Base-by-base conservation (phyloP, 2,888 invertebrate genomes). In the Pristionchus entomophagus region DNA sequence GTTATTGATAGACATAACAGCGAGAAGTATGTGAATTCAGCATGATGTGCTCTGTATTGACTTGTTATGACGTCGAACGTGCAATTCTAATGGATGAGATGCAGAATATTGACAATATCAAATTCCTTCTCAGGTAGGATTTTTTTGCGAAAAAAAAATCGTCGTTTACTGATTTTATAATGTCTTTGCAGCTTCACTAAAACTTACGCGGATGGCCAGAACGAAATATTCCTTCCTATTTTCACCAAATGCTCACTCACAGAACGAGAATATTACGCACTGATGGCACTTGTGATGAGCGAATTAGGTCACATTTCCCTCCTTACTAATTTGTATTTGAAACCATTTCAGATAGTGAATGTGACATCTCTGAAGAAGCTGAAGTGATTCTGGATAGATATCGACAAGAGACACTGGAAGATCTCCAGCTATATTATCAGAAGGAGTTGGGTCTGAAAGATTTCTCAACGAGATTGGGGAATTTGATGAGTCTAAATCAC, bases 21-120 rank as follows among this genome's bases (percentile, higher is more conserved):
- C 22, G 56, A 56, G n/a, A 56, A 56, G n/a, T 69, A 0, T 6
- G 22, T 45, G 32, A 26, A n/a, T 22, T 22, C 38, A 69, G 65
- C 14, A 69, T 73, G 41, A 73, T 73, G 73, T 41, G 73, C n/a
- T 73, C 73, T n/a, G 73, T 73, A 12, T 41, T 45, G 41, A 73
- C 73, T 1, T 73, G 73, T 19, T 73, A 73, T n/a, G 73, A 73
- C 14, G 41, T 73, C 2, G 41, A 73, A 14, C 10, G 38, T 19
- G 41, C 73, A 32, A 19, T 19, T 17, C 35, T 65, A 6, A 32
- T 22, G 35, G 65, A 35, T 19, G 41, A 26, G 8, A 1, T 45
- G 41, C n/a, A 41, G 12, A n/a, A 41, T n/a, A 26, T n/a, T 10
- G 73, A 22, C 8, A 73, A 73, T 73, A 2, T 12, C 4, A 26